Conservation (phyloP, 2,888 invertebrate genomes). For the Adelognathus sp. region DNA sequence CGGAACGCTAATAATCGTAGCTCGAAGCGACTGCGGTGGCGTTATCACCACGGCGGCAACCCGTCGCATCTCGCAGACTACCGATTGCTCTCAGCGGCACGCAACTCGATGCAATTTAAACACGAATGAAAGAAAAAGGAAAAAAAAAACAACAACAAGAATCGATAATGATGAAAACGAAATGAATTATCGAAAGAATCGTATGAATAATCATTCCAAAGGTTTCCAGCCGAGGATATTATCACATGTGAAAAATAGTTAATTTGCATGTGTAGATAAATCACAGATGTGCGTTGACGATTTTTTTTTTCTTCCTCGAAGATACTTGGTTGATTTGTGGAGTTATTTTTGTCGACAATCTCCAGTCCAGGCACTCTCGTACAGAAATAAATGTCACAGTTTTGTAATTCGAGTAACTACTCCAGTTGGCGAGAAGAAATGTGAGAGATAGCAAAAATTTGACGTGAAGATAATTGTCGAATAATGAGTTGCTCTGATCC, state of each 20-base stretch:
- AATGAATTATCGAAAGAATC: slow-evolving; percentile 1
- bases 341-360: too few species aligned
- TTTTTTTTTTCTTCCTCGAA: too few species aligned
- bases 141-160: background rate
- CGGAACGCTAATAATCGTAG: slow-evolving; percentile 31
- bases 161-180: slow-evolving; percentile 1
- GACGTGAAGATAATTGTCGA: too few species aligned
- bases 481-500: background rate
- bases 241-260: background rate
- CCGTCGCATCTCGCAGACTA: background rate
- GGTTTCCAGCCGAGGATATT: background rate
- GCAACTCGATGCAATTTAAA: background rate
- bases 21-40: slow-evolving; percentile 24
- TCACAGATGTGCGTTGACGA: too few species aligned
- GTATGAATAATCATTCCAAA: background rate
- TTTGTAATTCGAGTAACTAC: too few species aligned
- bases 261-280: background rate
- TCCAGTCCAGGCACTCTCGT: too few species aligned
- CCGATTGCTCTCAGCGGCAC: background rate
- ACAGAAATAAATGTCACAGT: too few species aligned
- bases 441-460: too few species aligned
- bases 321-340: too few species aligned
- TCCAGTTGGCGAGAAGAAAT: too few species aligned
- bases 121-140: background rate
- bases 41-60: background rate